These are phyloP conservation scores for Bucorvus abyssinicus DNA, from an alignment of 2,797 vertebrate species.

Conservation along the genomic window DNA sequence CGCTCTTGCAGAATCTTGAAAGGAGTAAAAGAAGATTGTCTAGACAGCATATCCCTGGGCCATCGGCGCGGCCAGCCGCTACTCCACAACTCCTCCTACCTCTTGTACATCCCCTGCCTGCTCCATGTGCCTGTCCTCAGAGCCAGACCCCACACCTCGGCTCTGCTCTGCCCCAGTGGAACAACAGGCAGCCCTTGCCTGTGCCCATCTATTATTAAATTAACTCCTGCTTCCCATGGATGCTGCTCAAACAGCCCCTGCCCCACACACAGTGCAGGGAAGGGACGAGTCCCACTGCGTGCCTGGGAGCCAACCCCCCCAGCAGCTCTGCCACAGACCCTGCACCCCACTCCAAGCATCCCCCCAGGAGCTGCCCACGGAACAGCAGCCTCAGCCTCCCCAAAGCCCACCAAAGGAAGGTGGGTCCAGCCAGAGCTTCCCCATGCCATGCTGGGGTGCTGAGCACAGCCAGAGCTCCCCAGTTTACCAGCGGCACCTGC, in stretches of 20 bases:
- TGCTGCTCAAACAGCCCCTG: not conserved
- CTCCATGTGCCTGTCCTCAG: not conserved
- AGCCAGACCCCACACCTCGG: not conserved
- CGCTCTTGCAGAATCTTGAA: not conserved
- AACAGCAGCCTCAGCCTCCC: not conserved
- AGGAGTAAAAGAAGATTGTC: not conserved
- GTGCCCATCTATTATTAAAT: not conserved
- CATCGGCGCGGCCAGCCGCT: not conserved
- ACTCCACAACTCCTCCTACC: not conserved
- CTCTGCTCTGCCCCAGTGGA: not conserved
- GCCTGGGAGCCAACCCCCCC: not conserved
- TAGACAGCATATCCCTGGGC: not conserved
- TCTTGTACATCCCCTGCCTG: not conserved
- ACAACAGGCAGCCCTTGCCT: not conserved
- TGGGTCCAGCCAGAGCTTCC: not conserved
- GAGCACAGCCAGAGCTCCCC: not conserved
- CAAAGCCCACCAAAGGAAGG: not conserved
- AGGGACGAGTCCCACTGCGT: not conserved
- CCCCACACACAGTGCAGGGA: not conserved
- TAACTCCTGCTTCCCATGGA: not conserved
- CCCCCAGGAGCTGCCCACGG: fast-evolving
- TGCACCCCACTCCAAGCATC: fast-evolving
- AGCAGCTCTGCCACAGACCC: not conserved
- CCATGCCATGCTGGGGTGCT: not conserved
- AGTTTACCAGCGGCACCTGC: fast-evolving